These are phyloP conservation scores for Formicarius rufipectus DNA, from an alignment of 2,113 vertebrate species.

Conservation along the genomic window DNA sequence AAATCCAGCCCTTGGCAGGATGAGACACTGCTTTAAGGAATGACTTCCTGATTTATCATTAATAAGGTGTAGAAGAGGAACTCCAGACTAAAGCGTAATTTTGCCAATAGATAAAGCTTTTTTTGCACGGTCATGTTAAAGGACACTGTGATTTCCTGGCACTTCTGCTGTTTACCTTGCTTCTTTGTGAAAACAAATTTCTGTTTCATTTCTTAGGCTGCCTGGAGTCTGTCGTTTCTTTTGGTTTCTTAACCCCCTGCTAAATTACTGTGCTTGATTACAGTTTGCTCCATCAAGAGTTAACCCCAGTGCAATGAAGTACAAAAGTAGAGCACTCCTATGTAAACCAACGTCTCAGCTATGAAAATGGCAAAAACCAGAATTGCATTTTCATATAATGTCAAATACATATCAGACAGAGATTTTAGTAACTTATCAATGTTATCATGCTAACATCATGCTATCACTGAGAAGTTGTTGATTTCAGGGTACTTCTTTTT, in stretches of 20 bases:
- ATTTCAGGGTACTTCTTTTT: background rate
- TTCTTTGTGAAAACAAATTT: background rate
- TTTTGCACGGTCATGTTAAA: conserved; percentile 10
- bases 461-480: background rate
- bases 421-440: background rate
- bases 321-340: background rate
- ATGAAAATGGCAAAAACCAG: background rate
- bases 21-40: background rate
- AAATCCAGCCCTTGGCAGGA: background rate
- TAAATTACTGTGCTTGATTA: background rate
- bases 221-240: background rate
- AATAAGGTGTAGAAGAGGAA: background rate
- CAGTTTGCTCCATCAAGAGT: background rate
- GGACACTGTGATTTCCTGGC: background rate
- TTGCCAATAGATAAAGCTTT: background rate
- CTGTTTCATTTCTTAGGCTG: background rate
- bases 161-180: background rate
- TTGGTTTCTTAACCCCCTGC: background rate
- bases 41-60: background rate
- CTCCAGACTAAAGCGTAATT: background rate
- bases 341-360: background rate
- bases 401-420: background rate
- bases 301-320: background rate
- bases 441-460: background rate
- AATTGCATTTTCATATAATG: background rate